Base-by-base conservation (phyloP, 2,888 invertebrate genomes). In the Cotesia congregata region DNA sequence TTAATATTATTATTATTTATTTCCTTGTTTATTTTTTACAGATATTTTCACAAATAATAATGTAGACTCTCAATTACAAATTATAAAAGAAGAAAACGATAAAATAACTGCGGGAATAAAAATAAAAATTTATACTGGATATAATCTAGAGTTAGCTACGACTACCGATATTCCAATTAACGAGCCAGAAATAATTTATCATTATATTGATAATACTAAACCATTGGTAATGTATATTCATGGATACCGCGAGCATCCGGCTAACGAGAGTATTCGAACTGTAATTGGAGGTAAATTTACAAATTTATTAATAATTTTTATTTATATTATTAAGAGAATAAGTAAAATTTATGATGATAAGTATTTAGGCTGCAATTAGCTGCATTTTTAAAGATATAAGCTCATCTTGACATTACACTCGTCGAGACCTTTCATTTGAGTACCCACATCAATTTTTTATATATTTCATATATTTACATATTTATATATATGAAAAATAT, bases 201-300 rank as follows among this genome's bases (percentile, higher is more conserved):
- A 74, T 12, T 6, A 77, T n/a, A 75, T 83, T 5, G 77, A 84
- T 71, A 30, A 15, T 3, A 5, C 65, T 5, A 83, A 81, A 73
- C 82, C 83, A 12, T 75, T 79, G 20, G 80, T 81, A 39, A 69
- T 85, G n/a, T 84, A 85, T 70, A 75, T 82, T 73, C 83, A 83
- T 50, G 85, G 85, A 38, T 85, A 77, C 75, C 78, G 76, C 1
- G 84, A 85, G 50, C 76, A 79, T 79, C 81, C 82, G 1, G 15
- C 70, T 0, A 80, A 82, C 73, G 83, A 83, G 69, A 84, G 83
- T 77, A 62, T 83, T 15, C 80, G 71, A 72, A 84, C 83, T 0
- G 38, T 84, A 1, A 79, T 83, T 30, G 78, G 77, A 76, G 84
- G 85, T 84, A 79, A 70, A 40, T 30, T 61, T 1, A 60, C 12